Percentiles rank a stretch among this genome's conserved stretches.
Conservation (phyloP, 23 tunicate species). For the Corella eumyota region DNA sequence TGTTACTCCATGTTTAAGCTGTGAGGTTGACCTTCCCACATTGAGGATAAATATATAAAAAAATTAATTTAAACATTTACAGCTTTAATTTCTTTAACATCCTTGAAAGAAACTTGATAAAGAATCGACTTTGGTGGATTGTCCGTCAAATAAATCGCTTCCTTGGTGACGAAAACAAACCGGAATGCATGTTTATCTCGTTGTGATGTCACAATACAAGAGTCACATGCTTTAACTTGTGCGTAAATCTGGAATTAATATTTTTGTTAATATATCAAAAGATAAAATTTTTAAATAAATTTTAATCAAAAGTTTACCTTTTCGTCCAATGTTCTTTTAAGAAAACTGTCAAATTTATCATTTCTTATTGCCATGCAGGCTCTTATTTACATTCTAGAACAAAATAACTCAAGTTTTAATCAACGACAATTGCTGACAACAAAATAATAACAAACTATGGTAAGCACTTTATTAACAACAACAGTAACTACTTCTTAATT, state of each 20-base stretch:
- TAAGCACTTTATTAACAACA: too few species aligned
- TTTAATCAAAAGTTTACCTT: constrained; percentile 13
- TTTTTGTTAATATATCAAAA: not conserved
- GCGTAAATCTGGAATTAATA: not conserved
- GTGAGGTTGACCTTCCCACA: too few species aligned
- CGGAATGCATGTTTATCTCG: constrained; percentile 56
- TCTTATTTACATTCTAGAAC: too few species aligned
- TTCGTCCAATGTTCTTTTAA: constrained; percentile 38
- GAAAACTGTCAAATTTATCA: constrained; percentile 72
- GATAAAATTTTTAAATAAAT: not conserved
- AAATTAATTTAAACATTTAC: too few species aligned
- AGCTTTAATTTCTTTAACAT: constrained; percentile 18
- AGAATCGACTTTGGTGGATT: constrained; percentile 78
- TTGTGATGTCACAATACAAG: constrained; percentile 39
- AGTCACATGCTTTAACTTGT: constrained; percentile 53
- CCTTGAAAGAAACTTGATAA: constrained; percentile 16
- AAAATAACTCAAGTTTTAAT: too few species aligned
- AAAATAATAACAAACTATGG: too few species aligned
- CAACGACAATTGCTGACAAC: too few species aligned
- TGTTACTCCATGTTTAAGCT: too few species aligned
- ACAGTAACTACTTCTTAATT: too few species aligned
- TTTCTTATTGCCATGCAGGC: constrained; percentile 63
- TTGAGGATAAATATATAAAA: too few species aligned
- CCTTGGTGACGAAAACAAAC: constrained; percentile 30
- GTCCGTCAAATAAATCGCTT: constrained; percentile 47